Evolutionary conservation across 2,113 vertebrate species (phyloP).

Genomic region (Trogon surrucura): DNA sequence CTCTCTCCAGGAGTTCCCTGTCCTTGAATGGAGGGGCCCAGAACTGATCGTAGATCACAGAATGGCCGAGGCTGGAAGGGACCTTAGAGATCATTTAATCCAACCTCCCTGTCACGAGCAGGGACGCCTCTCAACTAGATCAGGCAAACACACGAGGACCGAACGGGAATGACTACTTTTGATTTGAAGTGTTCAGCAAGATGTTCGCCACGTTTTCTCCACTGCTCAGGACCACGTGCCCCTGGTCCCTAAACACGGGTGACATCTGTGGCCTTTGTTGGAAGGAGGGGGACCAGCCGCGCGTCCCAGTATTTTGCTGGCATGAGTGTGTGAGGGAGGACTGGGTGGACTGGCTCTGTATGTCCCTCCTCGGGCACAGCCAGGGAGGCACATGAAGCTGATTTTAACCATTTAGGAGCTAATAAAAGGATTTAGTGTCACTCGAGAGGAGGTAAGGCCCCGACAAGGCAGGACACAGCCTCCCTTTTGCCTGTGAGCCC

Average conservation of each 20-base stretch:
- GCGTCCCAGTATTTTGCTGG: not conserved
- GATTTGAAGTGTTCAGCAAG: not conserved
- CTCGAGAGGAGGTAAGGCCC: not conserved
- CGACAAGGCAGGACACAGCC: rapidly evolving
- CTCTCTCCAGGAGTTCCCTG: too few relatives aligned
- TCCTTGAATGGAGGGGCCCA: too few relatives aligned
- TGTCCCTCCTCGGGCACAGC: too few relatives aligned
- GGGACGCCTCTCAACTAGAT: too few relatives aligned
- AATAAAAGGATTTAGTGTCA: not conserved
- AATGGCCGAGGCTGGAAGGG: too few relatives aligned
- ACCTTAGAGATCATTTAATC: too few relatives aligned
- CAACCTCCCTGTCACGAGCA: too few relatives aligned
- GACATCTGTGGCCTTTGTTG: not conserved
- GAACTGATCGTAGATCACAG: too few relatives aligned
- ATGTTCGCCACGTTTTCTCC: not conserved
- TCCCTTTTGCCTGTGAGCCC: not conserved
- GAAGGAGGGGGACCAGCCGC: rapidly evolving
- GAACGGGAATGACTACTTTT: not conserved
- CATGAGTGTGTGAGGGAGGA: not conserved
- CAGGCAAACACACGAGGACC: too few relatives aligned
- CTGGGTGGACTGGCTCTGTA: too few relatives aligned
- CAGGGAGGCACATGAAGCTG: not conserved
- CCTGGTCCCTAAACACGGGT: rapidly evolving
- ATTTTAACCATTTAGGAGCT: not conserved
- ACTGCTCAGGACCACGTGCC: not conserved